Base-by-base conservation (phyloP, 2,888 invertebrate species). In the Agapostemon virescens region DNA sequence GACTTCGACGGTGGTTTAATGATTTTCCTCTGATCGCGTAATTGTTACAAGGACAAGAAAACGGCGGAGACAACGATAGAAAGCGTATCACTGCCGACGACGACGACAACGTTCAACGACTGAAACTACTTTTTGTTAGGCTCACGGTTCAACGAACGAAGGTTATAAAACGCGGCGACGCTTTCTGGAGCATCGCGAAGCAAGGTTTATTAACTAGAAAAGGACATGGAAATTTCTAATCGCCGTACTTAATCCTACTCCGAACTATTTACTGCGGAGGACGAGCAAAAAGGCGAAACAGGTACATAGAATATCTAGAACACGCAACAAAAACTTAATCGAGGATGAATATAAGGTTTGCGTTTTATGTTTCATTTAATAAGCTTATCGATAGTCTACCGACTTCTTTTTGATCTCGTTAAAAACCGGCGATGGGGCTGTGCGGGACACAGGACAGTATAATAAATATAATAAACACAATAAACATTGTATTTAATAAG, bases 201-300 rank as follows among this genome's bases (percentile, higher is more conserved):
- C 49, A 26, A 55, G 55, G 26, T 55, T 55, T 55, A 55, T 55
- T 55, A 55, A 26, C 55, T 55, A 30, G 55, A 55, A 55, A 55
- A 26, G 55, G 55, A 55, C 55, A 55, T 55, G 55, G 55, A 55
- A 55, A 55, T 55, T 55, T 55, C 55, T 55, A 55, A 55, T 55
- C 55, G 55, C 17, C 17, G 17, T 30, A 55, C 55, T 55, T 55
- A 55, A 55, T 55, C 17, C 17, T 55, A 26, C 55, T 26, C 30
- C 55, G 15, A 17, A 30, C 55, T 30, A 0, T n/a, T n/a, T n/a
- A 49, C 55, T 6, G n/a, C n/a, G 30, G 23, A 5, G 2, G 17
- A 17, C 55, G 1, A 7, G 7, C 55, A 55, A 26, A 30, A 55
- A 55, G 55, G 0, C 17, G 17, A 26, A 49, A 30, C 55, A 2